phyloP scores from a whole-genome alignment of 1,140 invertebrate genomes.

The Meteorus sp. region DNA sequence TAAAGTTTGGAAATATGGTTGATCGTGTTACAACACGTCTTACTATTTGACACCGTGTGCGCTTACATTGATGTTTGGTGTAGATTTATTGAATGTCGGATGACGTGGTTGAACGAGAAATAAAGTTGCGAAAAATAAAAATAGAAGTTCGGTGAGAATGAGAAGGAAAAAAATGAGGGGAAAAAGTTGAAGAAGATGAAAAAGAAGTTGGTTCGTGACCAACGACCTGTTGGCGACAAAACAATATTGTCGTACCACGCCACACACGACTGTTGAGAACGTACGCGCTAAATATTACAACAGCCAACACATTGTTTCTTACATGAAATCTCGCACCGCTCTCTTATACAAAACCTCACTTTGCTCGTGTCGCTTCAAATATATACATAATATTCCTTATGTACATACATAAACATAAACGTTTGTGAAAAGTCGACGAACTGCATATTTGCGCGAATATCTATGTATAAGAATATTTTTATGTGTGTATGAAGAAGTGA shows the following conservation, averaged over 20 bases:
- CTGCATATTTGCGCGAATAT: neutral
- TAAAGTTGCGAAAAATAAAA: neutral
- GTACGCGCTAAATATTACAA: slow-evolving; percentile 32
- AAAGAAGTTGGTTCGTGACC: slow-evolving; percentile 36
- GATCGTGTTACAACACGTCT: too few relatives aligned
- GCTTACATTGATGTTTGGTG: neutral
- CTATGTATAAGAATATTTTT: neutral
- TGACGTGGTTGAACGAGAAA: neutral
- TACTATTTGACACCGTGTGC: too few relatives aligned
- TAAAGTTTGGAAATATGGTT: too few relatives aligned
- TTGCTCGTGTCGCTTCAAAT: too few relatives aligned
- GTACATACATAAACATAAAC: too few relatives aligned
- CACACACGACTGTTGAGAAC: neutral
- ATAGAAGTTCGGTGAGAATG: neutral
- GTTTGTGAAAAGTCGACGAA: too few relatives aligned
- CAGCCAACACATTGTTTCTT: slow-evolving; percentile 40
- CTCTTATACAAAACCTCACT: too few relatives aligned
- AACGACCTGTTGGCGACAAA: slow-evolving; percentile 40
- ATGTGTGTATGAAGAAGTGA: too few relatives aligned
- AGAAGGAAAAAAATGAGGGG: slow-evolving; percentile 3
- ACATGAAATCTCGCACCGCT: slow-evolving; percentile 30
- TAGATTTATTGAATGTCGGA: neutral
- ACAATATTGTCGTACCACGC: slow-evolving; percentile 41
- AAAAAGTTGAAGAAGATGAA: slow-evolving; percentile 11
- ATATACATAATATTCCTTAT: neutral